Evolutionary conservation across 2,888 invertebrate species (phyloP).

Genomic region (Dusona sp.): DNA sequence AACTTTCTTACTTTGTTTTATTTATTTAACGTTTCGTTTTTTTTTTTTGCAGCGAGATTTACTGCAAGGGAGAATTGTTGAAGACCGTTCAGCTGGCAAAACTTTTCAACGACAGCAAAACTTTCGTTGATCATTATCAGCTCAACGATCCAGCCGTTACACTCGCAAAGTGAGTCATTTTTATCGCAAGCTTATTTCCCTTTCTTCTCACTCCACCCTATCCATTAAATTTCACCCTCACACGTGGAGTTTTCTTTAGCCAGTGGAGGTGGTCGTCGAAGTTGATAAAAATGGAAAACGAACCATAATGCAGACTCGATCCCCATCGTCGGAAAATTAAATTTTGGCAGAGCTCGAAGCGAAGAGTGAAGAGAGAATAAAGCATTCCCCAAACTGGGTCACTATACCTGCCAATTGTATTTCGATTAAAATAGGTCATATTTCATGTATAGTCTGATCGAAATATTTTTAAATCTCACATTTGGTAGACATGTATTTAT

Average conservation of each 20-base stretch:
- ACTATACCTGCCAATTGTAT: background rate
- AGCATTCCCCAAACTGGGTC: conserved; percentile 19
- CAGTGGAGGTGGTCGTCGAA: conserved; percentile 6
- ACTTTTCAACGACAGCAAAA: conserved; percentile 81
- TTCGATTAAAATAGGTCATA: conserved; percentile 18
- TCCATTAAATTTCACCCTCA: conserved; percentile 18
- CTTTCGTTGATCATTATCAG: conserved; percentile 82
- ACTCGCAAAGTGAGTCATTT: conserved; percentile 79
- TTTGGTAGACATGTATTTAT: background rate
- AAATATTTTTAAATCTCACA: background rate
- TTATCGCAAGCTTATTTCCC: conserved; percentile 6
- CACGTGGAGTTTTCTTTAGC: background rate
- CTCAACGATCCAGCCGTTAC: conserved; percentile 79
- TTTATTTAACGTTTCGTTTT: background rate
- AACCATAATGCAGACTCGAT: conserved; percentile 9
- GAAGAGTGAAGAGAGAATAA: conserved; percentile 4
- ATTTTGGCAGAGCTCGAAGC: conserved; percentile 15
- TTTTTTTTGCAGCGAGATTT: conserved; percentile 76
- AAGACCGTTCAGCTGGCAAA: conserved; percentile 78
- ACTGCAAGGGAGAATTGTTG: conserved; percentile 80
- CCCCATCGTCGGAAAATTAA: conserved; percentile 32
- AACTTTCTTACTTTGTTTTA: background rate
- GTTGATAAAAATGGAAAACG: conserved; percentile 42
- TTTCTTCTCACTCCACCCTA: conserved; percentile 7
- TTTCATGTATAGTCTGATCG: background rate